A percentile compares a stretch with the other conserved stretches of the same genome.
These are phyloP conservation scores for Rhodinocichla rosea DNA, from an alignment of 2,113 vertebrate genomes.

Conservation along the genomic window DNA sequence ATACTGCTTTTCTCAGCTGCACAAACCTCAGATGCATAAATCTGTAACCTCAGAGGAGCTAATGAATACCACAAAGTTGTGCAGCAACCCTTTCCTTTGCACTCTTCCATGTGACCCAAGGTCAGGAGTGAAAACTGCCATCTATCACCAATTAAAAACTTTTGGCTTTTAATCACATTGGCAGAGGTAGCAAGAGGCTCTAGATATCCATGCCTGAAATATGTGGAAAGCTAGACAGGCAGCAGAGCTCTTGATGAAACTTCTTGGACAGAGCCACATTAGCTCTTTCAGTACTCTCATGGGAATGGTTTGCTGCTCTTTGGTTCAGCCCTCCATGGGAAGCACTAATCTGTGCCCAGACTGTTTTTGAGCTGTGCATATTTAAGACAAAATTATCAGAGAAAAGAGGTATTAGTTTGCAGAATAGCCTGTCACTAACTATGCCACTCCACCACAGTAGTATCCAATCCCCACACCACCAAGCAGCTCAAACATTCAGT, in stretches of 20 bases:
- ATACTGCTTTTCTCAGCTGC: neutral
- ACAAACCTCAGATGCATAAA: neutral
- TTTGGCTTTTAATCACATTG: neutral
- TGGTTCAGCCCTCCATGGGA: neutral
- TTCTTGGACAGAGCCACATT: neutral
- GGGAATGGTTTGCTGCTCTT: neutral
- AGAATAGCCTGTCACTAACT: neutral
- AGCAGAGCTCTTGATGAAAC: neutral
- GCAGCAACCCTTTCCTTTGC: neutral
- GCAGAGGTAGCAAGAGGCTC: neutral
- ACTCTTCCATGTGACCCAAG: neutral
- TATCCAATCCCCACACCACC: neutral
- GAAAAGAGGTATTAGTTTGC: neutral
- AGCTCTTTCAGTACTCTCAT: neutral
- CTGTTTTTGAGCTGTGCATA: neutral
- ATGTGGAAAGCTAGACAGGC: neutral
- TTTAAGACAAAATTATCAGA: neutral
- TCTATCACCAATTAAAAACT: neutral
- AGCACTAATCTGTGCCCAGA: neutral
- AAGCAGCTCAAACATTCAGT: neutral
- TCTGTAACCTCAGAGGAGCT: conserved; percentile 11
- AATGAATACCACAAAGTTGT: neutral
- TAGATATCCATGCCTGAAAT: neutral
- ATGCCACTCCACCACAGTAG: neutral
- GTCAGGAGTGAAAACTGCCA: neutral